phyloP scores from a whole-genome alignment of 2,797 vertebrate species.

The Pempheris klunzingeri region DNA sequence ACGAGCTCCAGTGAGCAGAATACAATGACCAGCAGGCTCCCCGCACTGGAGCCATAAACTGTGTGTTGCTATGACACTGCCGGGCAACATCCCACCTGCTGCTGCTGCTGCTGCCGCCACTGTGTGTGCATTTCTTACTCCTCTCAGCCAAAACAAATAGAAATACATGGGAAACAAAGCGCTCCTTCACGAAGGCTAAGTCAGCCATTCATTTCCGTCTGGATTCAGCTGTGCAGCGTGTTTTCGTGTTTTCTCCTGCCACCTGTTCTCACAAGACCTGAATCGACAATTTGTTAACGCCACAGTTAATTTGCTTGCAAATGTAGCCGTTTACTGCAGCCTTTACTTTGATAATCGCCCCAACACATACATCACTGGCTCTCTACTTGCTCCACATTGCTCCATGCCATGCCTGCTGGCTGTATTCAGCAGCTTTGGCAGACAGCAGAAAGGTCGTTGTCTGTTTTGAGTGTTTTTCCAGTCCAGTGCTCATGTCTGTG shows the following conservation, averaged over 20 bases:
- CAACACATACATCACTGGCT: neutral
- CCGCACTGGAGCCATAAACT: conserved; percentile 76
- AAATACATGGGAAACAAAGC: conserved; percentile 21
- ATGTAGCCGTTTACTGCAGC: too few relatives aligned
- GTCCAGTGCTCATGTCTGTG: conserved; percentile 41
- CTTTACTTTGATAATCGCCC: neutral
- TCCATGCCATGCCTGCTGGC: conserved; percentile 5
- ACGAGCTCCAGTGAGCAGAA: conserved; percentile 31
- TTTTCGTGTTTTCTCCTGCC: neutral
- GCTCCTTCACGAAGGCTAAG: neutral
- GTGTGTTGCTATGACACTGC: conserved; percentile 80
- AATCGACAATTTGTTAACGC: neutral
- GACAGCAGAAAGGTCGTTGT: conserved; percentile 35
- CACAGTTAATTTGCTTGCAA: neutral
- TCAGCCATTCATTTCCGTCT: neutral
- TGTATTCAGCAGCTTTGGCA: conserved; percentile 28
- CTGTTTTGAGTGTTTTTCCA: conserved; percentile 60
- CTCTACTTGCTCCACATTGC: neutral
- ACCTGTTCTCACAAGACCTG: conserved; percentile 7
- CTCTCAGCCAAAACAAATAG: conserved; percentile 7
- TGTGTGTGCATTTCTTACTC: conserved; percentile 18
- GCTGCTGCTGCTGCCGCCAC: conserved; percentile 53
- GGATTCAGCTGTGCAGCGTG: neutral
- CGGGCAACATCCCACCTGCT: conserved; percentile 81
- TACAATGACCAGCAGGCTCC: too few relatives aligned